Evolutionary conservation across 2,113 vertebrate genomes (phyloP).

Genomic region (Rhinopomastus cyanomelas): DNA sequence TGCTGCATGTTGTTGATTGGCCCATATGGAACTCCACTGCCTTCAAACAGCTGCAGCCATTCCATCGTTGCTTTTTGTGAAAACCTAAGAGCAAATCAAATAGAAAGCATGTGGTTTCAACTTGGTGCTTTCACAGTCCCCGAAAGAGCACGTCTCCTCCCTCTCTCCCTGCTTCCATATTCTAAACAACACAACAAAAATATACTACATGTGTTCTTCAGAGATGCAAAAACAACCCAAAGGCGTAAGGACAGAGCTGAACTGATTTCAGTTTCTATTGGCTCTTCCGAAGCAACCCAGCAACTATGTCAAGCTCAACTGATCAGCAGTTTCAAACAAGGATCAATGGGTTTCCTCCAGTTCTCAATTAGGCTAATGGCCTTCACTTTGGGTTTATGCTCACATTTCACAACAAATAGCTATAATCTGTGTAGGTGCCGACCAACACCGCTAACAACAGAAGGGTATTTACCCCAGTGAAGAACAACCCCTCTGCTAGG

Average conservation of each 20-base stretch:
- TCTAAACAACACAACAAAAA: conserved; percentile 41
- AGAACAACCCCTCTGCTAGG: neutral
- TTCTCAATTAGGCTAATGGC: conserved; percentile 31
- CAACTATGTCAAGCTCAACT: conserved; percentile 50
- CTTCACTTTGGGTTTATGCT: conserved; percentile 39
- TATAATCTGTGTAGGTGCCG: neutral
- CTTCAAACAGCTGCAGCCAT: conserved; percentile 88
- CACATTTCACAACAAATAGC: conserved; percentile 36
- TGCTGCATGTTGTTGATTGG: conserved; percentile 92
- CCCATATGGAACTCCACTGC: conserved; percentile 88
- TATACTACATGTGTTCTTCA: conserved; percentile 22
- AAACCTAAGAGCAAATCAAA: conserved; percentile 81
- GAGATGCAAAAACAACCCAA: conserved; percentile 39
- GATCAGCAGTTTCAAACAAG: conserved; percentile 49
- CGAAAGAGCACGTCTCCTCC: neutral
- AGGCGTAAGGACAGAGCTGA: conserved; percentile 27
- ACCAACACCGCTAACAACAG: neutral
- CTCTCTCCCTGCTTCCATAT: neutral
- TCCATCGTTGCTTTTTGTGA: conserved; percentile 80
- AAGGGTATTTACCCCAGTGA: accelerated
- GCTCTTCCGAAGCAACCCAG: conserved; percentile 44
- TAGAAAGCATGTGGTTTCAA: conserved; percentile 40
- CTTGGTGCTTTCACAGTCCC: conserved; percentile 2
- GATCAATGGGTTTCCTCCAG: conserved; percentile 49
- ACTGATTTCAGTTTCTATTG: conserved; percentile 29